Evolutionary conservation across 1,140 invertebrate genomes (phyloP).

Genomic region (Solenopsis fugax): DNA sequence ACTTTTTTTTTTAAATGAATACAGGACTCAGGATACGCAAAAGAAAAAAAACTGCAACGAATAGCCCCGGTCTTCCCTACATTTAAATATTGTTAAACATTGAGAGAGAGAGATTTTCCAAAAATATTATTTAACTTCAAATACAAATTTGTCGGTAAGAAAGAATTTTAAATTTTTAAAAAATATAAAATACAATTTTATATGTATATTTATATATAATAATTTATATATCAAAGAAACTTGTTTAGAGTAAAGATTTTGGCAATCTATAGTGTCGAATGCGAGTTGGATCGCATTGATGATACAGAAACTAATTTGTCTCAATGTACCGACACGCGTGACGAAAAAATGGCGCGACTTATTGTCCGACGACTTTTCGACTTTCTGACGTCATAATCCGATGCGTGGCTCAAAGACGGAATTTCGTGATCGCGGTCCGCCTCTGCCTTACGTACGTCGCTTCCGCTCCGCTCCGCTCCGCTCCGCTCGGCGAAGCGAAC

Average conservation of each 20-base stretch:
- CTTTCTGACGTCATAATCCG: conserved; percentile 38
- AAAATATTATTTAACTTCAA: not conserved
- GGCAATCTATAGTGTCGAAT: not conserved
- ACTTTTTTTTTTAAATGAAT: no score
- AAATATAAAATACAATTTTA: conserved; percentile 9
- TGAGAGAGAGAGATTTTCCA: not conserved
- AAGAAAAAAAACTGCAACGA: no score
- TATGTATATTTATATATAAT: not conserved
- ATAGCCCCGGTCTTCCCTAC: no score
- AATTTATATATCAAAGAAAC: no score
- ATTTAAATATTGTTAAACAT: not conserved
- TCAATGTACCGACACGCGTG: not conserved
- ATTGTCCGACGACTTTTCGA: conserved; percentile 1
- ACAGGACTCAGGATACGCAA: no score
- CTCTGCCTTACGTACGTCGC: conserved; percentile 49
- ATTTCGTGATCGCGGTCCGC: conserved; percentile 47
- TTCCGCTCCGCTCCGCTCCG: conserved; percentile 53
- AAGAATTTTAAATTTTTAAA: not conserved
- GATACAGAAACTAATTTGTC: not conserved
- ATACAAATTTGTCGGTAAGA: not conserved
- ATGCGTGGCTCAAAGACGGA: not conserved
- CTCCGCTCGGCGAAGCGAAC: conserved; percentile 51
- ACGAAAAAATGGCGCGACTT: not conserved
- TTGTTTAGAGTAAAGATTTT: not conserved
- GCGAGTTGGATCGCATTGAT: not conserved